These are phyloP conservation scores for Metopia argyrocephala DNA, from an alignment of 2,888 invertebrate genomes.

Conservation along the genomic window DNA sequence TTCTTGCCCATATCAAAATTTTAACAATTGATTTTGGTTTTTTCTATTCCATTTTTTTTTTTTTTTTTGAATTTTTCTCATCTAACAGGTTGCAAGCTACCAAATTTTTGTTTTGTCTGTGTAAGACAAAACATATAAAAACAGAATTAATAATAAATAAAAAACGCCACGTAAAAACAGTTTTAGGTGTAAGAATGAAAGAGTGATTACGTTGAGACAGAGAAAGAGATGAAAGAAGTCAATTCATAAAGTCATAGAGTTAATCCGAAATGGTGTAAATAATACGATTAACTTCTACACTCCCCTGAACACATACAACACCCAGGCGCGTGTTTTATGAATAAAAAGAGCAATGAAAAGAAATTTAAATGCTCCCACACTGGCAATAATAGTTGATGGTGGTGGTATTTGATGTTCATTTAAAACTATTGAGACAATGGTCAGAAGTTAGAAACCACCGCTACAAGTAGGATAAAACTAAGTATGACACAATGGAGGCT, in stretches of 20 bases:
- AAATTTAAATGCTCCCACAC: not conserved
- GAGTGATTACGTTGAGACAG: not conserved
- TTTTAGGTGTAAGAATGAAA: no score
- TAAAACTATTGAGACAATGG: constrained; percentile 16
- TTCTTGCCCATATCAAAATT: no score
- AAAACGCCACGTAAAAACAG: no score
- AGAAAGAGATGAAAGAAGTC: constrained; percentile 28
- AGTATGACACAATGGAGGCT: constrained; percentile 44
- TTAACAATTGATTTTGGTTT: no score
- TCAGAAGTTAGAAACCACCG: constrained; percentile 56
- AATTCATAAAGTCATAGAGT: constrained; percentile 74
- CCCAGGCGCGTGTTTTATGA: constrained; percentile 48
- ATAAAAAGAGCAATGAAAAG: not conserved
- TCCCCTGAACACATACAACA: constrained; percentile 53
- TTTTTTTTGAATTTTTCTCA: no score
- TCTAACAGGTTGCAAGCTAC: no score
- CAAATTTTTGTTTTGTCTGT: no score
- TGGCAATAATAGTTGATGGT: not conserved
- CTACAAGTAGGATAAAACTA: constrained; percentile 60
- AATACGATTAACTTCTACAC: constrained; percentile 76
- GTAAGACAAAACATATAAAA: no score
- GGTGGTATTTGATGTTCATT: constrained; percentile 6
- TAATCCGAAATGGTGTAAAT: constrained; percentile 79
- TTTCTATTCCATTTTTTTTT: no score
- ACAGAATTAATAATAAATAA: no score